A percentile compares a stretch with the other conserved stretches of the same genome.
Conservation (phyloP, 2,888 invertebrate genomes). For the Celastrina argiolus region DNA sequence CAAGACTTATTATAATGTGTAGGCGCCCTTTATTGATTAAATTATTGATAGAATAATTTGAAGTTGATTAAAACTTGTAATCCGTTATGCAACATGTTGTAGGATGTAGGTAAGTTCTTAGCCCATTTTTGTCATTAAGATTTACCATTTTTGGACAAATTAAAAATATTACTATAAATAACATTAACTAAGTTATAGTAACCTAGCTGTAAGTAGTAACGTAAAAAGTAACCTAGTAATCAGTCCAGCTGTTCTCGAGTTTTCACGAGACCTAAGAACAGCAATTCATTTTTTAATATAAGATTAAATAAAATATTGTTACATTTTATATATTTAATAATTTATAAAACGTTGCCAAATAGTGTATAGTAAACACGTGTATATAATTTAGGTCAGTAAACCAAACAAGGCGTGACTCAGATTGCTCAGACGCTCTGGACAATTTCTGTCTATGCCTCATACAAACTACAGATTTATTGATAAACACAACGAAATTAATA, state of each 20-base stretch:
- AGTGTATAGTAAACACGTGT: slow-evolving; percentile 15
- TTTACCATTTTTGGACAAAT: background rate
- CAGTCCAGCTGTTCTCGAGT: no score
- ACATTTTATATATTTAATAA: background rate
- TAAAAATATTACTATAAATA: background rate
- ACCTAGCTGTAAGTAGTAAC: no score
- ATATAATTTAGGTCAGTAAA: slow-evolving; percentile 12
- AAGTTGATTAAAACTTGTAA: background rate
- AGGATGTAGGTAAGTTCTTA: background rate
- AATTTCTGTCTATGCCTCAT: slow-evolving; percentile 7
- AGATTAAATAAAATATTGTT: background rate
- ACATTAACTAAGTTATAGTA: background rate
- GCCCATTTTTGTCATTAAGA: background rate
- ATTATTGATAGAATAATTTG: background rate
- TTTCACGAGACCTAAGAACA: no score
- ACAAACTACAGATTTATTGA: background rate
- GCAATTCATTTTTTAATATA: no score
- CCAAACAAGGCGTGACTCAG: slow-evolving; percentile 17
- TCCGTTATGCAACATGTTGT: background rate
- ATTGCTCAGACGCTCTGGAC: slow-evolving; percentile 12
- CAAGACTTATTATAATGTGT: slow-evolving; percentile 13
- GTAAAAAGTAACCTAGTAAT: no score
- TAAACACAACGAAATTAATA: slow-evolving; percentile 4
- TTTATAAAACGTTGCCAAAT: slow-evolving; percentile 12
- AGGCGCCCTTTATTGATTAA: slow-evolving; percentile 7